Evolutionary conservation across 2,797 vertebrate genomes (phyloP).

Genomic region (Sebastes hubbsi): DNA sequence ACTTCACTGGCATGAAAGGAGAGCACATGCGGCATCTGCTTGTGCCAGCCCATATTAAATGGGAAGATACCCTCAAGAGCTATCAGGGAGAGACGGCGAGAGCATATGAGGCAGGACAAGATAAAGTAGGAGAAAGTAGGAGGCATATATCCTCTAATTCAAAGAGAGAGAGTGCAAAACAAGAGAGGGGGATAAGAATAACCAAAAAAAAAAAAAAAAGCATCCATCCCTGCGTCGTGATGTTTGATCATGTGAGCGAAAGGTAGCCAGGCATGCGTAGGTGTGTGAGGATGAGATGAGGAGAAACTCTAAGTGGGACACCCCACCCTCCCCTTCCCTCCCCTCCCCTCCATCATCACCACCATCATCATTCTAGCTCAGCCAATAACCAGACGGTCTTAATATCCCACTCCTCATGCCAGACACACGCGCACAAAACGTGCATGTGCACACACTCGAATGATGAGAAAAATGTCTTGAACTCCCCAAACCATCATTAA

Average conservation of each 20-base stretch:
- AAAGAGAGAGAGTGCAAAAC: conserved; percentile 33
- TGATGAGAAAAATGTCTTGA: conserved; percentile 79
- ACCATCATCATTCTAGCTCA: conserved; percentile 65
- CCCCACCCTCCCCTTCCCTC: conserved; percentile 20
- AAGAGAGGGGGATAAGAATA: conserved; percentile 17
- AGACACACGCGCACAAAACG: conserved; percentile 33
- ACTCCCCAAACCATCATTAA: conserved; percentile 83
- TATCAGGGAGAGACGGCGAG: conserved; percentile 5
- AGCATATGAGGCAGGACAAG: conserved; percentile 19
- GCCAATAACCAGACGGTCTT: conserved; percentile 74
- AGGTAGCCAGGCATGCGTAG: conserved; percentile 50
- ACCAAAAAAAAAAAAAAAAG: conserved; percentile 9
- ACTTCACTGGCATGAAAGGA: conserved; percentile 55
- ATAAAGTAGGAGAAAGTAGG: conserved; percentile 27
- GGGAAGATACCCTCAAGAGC: conserved; percentile 47
- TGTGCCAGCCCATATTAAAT: conserved; percentile 59
- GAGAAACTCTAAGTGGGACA: conserved; percentile 70
- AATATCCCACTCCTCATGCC: conserved; percentile 70
- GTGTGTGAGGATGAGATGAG: conserved; percentile 57
- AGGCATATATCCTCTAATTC: conserved; percentile 46
- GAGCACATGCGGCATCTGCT: conserved; percentile 47
- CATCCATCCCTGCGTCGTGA: conserved; percentile 10
- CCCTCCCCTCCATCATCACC: conserved; percentile 45
- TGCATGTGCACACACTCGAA: conserved; percentile 53
- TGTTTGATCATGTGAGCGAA: conserved; percentile 54